Evolutionary conservation across 2,888 invertebrate genomes (phyloP).

Genomic region (Eugnorisma glareosa): DNA sequence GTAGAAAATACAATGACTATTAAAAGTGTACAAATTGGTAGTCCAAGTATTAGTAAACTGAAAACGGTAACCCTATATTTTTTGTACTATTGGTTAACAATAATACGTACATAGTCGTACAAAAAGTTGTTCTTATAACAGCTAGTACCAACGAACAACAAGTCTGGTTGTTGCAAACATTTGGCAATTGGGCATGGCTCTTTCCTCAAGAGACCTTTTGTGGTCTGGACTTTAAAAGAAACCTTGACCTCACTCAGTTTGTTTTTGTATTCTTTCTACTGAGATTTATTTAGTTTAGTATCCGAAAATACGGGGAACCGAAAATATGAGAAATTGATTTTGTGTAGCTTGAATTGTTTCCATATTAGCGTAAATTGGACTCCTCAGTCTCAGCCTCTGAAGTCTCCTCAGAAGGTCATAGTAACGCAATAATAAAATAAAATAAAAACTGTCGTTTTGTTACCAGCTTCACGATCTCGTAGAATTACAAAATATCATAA

Average conservation of each 20-base stretch:
- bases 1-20: background rate
- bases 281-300: background rate
- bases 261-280: background rate
- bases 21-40: conserved; percentile 11
- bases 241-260: conserved; percentile 16
- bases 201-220: conserved; percentile 12
- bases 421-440: background rate
- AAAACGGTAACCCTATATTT: conserved; percentile 29
- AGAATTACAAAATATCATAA: background rate
- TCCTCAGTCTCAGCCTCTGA: too few species aligned
- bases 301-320: background rate
- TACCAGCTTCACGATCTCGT: background rate
- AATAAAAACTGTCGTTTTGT: background rate
- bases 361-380: background rate
- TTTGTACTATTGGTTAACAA: conserved; percentile 29
- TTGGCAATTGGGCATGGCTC: conserved; percentile 4
- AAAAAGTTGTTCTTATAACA: conserved; percentile 25
- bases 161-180: conserved; percentile 14
- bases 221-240: background rate
- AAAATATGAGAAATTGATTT: background rate
- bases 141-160: conserved; percentile 6
- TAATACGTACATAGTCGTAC: conserved; percentile 7
- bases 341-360: background rate
- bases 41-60: conserved; percentile 30
- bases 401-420: background rate